Evolutionary conservation across 2,888 invertebrate genomes (phyloP).

Genomic region (Resseliella maxima): DNA sequence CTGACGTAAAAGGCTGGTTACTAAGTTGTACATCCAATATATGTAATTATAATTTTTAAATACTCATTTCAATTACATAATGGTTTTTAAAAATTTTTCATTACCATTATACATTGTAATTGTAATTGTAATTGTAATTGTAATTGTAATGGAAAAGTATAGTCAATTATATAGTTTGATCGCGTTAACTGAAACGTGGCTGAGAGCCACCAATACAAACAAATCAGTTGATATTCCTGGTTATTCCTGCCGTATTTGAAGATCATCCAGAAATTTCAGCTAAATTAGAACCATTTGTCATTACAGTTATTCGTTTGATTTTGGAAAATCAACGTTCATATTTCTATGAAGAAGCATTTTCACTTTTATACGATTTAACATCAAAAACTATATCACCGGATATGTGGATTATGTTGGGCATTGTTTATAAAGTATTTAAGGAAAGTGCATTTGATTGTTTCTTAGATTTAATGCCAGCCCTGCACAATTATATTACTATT

Average conservation of each 20-base stretch:
- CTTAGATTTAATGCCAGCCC: constrained; percentile 97
- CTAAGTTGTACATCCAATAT: too few relatives aligned
- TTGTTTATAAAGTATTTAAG: constrained; percentile 87
- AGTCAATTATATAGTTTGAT: too few relatives aligned
- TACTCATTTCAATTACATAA: too few relatives aligned
- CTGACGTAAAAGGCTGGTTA: too few relatives aligned
- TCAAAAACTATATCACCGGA: constrained; percentile 87
- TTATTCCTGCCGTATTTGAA: constrained; percentile 96
- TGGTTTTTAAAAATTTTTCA: too few relatives aligned
- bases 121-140: too few relatives aligned
- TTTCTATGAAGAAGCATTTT: constrained; percentile 97
- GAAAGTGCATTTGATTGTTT: constrained; percentile 88
- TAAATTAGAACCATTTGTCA: constrained; percentile 90
- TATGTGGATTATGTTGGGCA: constrained; percentile 95
- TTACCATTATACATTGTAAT: too few relatives aligned
- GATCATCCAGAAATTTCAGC: constrained; percentile 82
- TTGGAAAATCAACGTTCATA: constrained; percentile 86
- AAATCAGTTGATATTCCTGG: too few relatives aligned
- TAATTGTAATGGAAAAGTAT: too few relatives aligned
- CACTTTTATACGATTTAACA: constrained; percentile 91
- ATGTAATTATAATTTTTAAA: too few relatives aligned
- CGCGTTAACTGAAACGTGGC: too few relatives aligned
- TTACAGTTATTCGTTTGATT: constrained; percentile 88
- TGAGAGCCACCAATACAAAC: too few relatives aligned
- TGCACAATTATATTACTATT: constrained; percentile 97